Evolutionary conservation across 2,113 vertebrate species (phyloP).

Genomic region (Syngnathus typhle): DNA sequence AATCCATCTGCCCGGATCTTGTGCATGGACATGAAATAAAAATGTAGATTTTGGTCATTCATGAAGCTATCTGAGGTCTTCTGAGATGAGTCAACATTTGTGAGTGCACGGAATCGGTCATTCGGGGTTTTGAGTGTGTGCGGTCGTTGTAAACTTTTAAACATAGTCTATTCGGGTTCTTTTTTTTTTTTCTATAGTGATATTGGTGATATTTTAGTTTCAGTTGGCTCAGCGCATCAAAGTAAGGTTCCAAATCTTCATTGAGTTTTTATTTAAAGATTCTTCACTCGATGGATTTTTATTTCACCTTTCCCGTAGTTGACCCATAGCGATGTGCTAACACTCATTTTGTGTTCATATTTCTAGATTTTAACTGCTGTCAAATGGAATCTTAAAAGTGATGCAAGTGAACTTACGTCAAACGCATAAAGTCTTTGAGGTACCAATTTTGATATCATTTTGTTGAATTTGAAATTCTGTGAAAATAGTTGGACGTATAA

Average conservation of each 20-base stretch:
- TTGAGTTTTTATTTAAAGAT: no score
- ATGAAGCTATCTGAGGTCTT: not conserved
- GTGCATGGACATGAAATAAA: conserved; percentile 43
- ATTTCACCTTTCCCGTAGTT: not conserved
- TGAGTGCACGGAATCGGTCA: conserved; percentile 26
- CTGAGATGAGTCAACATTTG: not conserved
- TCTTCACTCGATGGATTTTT: no score
- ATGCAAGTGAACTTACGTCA: no score
- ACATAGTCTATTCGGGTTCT: conserved; percentile 41
- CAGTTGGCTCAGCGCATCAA: not conserved
- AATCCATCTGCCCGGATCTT: conserved; percentile 49
- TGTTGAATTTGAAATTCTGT: no score
- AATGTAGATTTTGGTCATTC: conserved; percentile 36
- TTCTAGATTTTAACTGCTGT: not conserved
- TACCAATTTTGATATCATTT: no score
- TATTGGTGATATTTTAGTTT: not conserved
- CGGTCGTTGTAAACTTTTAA: conserved; percentile 16
- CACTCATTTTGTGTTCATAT: not conserved
- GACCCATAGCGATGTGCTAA: not conserved
- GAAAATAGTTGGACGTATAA: no score
- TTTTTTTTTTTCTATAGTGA: not conserved
- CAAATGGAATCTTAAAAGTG: no score
- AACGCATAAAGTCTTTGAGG: no score
- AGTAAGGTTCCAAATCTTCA: not conserved
- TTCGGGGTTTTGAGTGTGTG: conserved; percentile 17